Evolutionary conservation across 2,888 invertebrate genomes (phyloP), one percentile per base, ranked within the genome.

Genomic region (Augochlorella aurata): DNA sequence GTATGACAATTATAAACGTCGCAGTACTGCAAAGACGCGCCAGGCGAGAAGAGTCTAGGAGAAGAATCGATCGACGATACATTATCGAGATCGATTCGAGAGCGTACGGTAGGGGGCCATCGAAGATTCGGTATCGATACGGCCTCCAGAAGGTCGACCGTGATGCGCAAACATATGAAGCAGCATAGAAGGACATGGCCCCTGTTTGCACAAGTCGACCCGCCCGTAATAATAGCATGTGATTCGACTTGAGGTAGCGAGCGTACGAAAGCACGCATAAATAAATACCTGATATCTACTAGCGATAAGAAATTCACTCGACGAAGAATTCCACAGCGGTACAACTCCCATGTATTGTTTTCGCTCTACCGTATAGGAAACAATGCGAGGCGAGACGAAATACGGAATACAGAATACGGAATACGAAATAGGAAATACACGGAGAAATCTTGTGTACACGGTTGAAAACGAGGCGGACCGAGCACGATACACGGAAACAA

Each of bases 271-370:
- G 52, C 68, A 68, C 70, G 73, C 14, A 45, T 61, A 58, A 67
- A 82, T 84, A 84, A 84, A 84, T 84, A 84, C 84, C 79, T 84
- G 82, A 63, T 71, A 44, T 68, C 70, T 82, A 79, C 72, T 74
- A 77, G 79, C 58, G 74, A 49, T 58, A 76, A 76, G 67, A 78
- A 73, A 66, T 82, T 68, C 65, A 75, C 82, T 65, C 58, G 45
- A 29, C 54, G 75, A 70, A 38, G 50, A 67, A 71, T 58, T 68
- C 50, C 68, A 8, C 69, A 54, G 50, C 38, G 45, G 49, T 52
- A 24, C 21, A 29, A 38, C 67, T 24, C 18, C 21, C 24, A 24
- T 29, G 45, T 74, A 45, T 69, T 21, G 8, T 16, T 18, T 50
- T 58, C 24, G 49, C 29, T 65, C 66, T n/a, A 38, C 18, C 58